Base-by-base conservation (phyloP, 2,888 invertebrate species). In the Caenorhabditis plicata region DNA sequence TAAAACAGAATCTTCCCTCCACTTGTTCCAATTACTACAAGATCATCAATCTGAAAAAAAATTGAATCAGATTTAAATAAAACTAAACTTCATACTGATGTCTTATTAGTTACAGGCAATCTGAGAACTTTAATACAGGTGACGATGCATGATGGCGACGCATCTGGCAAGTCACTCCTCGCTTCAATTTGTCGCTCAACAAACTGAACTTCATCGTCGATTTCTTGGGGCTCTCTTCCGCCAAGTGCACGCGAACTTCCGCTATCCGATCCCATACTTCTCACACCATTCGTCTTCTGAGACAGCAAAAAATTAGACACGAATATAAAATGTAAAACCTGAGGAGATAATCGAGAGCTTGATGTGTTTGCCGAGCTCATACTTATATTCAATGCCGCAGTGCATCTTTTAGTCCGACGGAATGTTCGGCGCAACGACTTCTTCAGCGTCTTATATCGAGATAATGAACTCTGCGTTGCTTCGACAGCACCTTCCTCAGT, bases 401-500 rank as follows among this genome's bases (percentile, higher is more conserved):
- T 42, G 8, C 32, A 17, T 35, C 47, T 51, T 26, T 43, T 51
- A 26, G 44, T 60, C 13, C 45, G 41, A 5, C 53, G 43, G 38
- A 60, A 60, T 0, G 60, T 53, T 35, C 38, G 39, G 9, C 60
- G 41, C 9, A 60, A 26, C 5, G 60, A 60, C 22, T 53, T 53
- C 23, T 60, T 60, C 9, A 60, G 15, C 31, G 45, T 49, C 22
- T 53, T 51, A 38, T 44, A 50, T 5, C 53, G 35, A 13, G 36
- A 36, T 19, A 5, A 13, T 13, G 29, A 4, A 3, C 36, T 7
- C 19, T 36, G 19, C 44, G 31, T 15, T 27, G 36, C 11, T 31
- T 54, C 4, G n/a, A 7, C 31, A 15, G 27, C 13, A 26, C 38
- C 19, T 15, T 26, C 32, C 25, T 39, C 25, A 19, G 25, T 19